Conservation (phyloP, 2,888 invertebrate genomes). For the Vanessa cardui region DNA sequence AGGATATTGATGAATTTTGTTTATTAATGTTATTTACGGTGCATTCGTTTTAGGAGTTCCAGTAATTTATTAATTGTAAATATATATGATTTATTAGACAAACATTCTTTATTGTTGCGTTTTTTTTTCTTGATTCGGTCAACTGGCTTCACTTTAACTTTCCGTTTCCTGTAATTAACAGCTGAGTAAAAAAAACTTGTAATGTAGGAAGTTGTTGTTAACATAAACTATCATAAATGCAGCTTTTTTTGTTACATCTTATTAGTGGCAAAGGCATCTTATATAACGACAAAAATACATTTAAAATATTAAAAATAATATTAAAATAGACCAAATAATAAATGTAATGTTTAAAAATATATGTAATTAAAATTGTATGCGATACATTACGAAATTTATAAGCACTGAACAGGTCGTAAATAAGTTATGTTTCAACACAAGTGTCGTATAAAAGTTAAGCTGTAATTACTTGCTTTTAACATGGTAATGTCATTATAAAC, state of each 20-base stretch:
- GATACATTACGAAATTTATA: background rate
- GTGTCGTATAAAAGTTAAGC: background rate
- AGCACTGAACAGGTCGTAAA: background rate
- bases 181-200: slow-evolving; percentile 14
- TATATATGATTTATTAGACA: slow-evolving; percentile 30
- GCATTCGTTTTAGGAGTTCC: background rate
- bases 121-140: slow-evolving; percentile 38
- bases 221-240: background rate
- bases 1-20: background rate
- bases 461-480: slow-evolving; percentile 1
- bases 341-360: too few relatives aligned
- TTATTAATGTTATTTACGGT: background rate
- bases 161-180: slow-evolving; percentile 36
- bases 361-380: too few relatives aligned
- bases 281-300: background rate
- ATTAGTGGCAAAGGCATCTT: background rate
- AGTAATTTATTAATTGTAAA: background rate
- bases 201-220: slow-evolving; percentile 7
- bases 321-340: background rate
- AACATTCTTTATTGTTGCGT: slow-evolving; percentile 25
- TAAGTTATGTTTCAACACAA: background rate
- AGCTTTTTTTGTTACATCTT: slow-evolving; percentile 4
- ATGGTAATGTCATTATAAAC: slow-evolving; percentile 2
- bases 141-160: slow-evolving; percentile 37
- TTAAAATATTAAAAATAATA: background rate